Conservation (phyloP, 2,113 vertebrate species). For the Dolichotis patagonum region DNA sequence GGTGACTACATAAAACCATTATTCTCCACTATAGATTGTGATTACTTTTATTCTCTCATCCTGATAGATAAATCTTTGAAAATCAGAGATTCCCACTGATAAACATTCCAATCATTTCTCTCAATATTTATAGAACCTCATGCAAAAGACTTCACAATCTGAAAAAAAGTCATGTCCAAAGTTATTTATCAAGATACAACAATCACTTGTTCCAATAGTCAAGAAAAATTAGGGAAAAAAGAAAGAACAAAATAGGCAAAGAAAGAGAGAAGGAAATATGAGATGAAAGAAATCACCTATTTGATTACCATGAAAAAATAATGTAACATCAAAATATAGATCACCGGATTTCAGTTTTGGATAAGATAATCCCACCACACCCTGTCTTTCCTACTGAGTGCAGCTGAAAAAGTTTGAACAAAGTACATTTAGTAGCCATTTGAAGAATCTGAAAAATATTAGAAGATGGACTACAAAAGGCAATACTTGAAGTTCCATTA, state of each 20-base stretch:
- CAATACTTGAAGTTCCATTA: not conserved
- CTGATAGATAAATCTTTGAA: slow-evolving; percentile 12
- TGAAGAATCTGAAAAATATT: slow-evolving; percentile 30
- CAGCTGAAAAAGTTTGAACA: not conserved
- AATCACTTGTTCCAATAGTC: not conserved
- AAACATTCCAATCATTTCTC: not conserved
- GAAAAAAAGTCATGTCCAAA: slow-evolving; percentile 25
- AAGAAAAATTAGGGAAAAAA: not conserved
- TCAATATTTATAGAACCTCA: slow-evolving; percentile 15
- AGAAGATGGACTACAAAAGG: not conserved
- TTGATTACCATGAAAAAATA: not conserved
- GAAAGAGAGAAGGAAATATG: not conserved
- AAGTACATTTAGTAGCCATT: not conserved
- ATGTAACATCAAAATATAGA: not conserved
- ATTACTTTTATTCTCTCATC: slow-evolving; percentile 31
- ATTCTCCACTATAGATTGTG: not conserved
- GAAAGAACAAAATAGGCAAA: not conserved
- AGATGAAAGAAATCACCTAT: not conserved
- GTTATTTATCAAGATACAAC: not conserved
- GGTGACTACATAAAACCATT: not conserved
- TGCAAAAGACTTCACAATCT: slow-evolving; percentile 1
- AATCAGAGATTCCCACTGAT: not conserved
- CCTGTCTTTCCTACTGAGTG: not conserved
- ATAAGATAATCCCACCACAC: not conserved
- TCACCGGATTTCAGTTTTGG: not conserved